Base-by-base conservation (phyloP, 2,113 vertebrate genomes). In the Eulacestoma nigropectus region DNA sequence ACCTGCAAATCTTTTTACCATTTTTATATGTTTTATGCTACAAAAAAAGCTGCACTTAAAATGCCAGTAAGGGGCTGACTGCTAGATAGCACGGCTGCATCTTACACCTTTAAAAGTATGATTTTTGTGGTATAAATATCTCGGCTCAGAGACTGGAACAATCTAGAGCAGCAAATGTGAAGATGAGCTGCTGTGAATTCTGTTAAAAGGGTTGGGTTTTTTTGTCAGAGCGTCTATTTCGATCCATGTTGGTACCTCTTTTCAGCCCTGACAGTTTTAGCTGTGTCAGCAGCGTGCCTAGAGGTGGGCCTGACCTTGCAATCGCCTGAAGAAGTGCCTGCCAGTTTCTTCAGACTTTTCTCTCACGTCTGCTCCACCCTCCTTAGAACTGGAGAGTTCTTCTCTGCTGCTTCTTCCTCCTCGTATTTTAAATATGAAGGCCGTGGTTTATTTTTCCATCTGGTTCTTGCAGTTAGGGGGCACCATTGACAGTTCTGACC, bases 221-320 rank as follows among this genome's bases (percentile, higher is more conserved):
- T 94, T 74, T 89, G 39, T 60, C 65, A 57, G 69, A 6, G 3
- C 56, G 84, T 81, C 11, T 97, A 84, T 91, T 95, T 91, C 44
- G 44, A 84, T 95, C 80, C 26, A 0, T 84, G 74, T 91, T 94
- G 75, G 84, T 95, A 59, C 91, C 84, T 93, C 87, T 95, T 94
- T 53, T 44, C 93, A 93, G 81, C 77, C 72, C 41, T 72, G 47
- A 17, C 53, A 82, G 83, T 77, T 90, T 49, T 25, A 93, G 94
- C 93, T 95, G 84, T 91, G 95, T 97, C 95, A 96, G 96, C 96
- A 95, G 93, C 49, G 2, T 89, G 91, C 39, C 76, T 60, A 94
- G 94, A 95, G 96, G 94, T 94, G 93, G 95, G 93, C 83, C 80
- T 97, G 96, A 97, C 95, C 95, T 97, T 97, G 96, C 69, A 33